Evolutionary conservation across 2,888 invertebrate species (phyloP).

Genomic region (Harpalus rubripes): DNA sequence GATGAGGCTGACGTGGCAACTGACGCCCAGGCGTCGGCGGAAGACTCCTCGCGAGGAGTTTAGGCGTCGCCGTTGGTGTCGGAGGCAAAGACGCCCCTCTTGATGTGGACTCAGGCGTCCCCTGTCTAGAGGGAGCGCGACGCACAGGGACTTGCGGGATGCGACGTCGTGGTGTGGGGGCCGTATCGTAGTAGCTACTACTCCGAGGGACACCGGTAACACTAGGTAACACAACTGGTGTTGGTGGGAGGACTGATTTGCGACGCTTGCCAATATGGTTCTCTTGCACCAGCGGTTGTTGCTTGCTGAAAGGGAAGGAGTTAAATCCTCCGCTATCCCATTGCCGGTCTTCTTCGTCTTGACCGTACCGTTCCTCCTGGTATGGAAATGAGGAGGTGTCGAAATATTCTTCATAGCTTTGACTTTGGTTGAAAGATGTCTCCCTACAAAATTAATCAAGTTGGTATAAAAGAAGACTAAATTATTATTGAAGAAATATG

Average conservation of each 20-base stretch:
- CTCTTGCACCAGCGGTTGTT: constrained; percentile 78
- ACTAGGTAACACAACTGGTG: no score
- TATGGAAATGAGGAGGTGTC: constrained; percentile 83
- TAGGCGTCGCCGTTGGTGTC: constrained; percentile 76
- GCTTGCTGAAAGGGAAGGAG: background rate
- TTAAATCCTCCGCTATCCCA: constrained; percentile 86
- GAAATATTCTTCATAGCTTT: constrained; percentile 84
- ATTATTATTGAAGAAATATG: no score
- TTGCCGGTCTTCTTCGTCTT: constrained; percentile 84
- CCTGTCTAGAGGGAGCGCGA: constrained; percentile 75
- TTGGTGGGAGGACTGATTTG: constrained; percentile 79
- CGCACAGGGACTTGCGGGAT: constrained; percentile 74
- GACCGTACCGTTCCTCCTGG: constrained; percentile 81
- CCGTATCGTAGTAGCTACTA: constrained; percentile 45
- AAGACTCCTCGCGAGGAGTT: constrained; percentile 76
- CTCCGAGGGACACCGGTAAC: constrained; percentile 71
- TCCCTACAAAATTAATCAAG: constrained; percentile 75
- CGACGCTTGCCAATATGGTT: constrained; percentile 80
- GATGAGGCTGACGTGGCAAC: constrained; percentile 77
- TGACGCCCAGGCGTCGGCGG: constrained; percentile 80
- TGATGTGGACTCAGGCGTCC: constrained; percentile 74
- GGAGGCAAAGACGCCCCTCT: constrained; percentile 77
- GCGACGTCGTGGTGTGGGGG: constrained; percentile 63
- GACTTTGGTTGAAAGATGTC: constrained; percentile 74
- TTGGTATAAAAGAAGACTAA: background rate